Percentiles rank a stretch among this genome's conserved stretches.
Evolutionary conservation across 2,113 vertebrate species (phyloP).

Genomic region (Oncorhynchus gorbuscha): DNA sequence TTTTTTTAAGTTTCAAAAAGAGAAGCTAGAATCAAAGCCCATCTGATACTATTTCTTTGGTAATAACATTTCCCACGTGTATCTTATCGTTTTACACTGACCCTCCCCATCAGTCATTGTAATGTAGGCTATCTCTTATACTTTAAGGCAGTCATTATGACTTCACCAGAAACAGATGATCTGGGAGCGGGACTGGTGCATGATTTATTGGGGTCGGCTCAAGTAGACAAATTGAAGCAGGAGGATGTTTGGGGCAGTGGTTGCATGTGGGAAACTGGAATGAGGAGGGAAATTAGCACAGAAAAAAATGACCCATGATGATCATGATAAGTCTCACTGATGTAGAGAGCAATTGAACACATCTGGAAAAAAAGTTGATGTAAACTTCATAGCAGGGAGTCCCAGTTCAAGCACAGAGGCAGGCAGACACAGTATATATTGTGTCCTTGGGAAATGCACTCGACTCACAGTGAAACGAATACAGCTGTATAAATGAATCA

Average conservation of each 20-base stretch:
- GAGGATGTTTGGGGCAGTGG: not conserved
- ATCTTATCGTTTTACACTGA: not conserved
- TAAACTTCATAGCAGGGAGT: no score
- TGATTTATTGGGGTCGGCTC: not conserved
- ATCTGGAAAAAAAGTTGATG: not conserved
- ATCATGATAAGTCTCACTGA: not conserved
- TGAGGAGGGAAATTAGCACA: not conserved
- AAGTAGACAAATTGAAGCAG: not conserved
- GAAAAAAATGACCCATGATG: not conserved
- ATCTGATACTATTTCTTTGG: not conserved
- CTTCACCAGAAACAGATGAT: not conserved
- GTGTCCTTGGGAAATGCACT: not conserved
- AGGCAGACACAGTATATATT: not conserved
- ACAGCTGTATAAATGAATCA: not conserved
- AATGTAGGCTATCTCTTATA: no score
- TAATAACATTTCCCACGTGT: not conserved
- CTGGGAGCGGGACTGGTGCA: not conserved
- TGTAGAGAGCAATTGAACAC: not conserved
- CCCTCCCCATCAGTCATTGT: not conserved
- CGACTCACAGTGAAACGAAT: not conserved
- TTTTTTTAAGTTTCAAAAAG: not conserved
- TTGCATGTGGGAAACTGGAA: not conserved
- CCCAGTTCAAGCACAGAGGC: not conserved
- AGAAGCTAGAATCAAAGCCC: not conserved
- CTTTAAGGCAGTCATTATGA: not conserved